These are phyloP conservation scores for Neolamprologus hecqui DNA, from an alignment of 2,113 vertebrate species.

Conservation along the genomic window DNA sequence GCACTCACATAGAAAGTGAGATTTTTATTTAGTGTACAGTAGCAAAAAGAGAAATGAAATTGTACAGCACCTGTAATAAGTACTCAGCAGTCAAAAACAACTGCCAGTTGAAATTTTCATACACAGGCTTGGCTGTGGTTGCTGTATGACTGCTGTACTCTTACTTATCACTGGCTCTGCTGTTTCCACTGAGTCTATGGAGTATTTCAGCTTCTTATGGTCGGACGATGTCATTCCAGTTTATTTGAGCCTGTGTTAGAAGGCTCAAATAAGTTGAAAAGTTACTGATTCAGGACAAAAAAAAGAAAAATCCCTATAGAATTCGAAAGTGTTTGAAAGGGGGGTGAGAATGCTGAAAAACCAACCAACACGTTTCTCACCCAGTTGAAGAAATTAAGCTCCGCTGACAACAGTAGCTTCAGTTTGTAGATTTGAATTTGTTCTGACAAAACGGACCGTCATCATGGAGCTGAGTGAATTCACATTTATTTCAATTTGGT, in stretches of 20 bases:
- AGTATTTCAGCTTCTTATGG: neutral
- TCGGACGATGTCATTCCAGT: fast-evolving
- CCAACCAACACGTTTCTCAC: neutral
- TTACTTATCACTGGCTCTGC: fast-evolving
- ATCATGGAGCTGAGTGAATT: neutral
- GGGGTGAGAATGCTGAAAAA: neutral
- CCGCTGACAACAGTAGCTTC: neutral
- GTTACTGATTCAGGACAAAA: neutral
- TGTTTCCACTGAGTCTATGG: neutral
- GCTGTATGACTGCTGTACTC: neutral
- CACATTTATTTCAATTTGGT: neutral
- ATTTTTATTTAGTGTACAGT: neutral
- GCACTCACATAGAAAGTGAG: neutral
- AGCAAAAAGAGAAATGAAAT: neutral
- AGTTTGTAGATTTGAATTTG: neutral
- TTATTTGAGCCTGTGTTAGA: neutral
- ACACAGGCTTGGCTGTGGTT: neutral
- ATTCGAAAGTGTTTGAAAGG: neutral
- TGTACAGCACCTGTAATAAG: neutral
- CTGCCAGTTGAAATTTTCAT: neutral
- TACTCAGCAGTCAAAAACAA: neutral
- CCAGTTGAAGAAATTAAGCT: neutral
- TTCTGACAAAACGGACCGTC: fast-evolving
- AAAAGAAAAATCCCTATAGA: neutral
- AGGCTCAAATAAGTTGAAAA: no score